A percentile compares a stretch with the other conserved stretches of the same genome.
phyloP scores from a whole-genome alignment of 2,113 vertebrate species.

The Charina bottae region DNA sequence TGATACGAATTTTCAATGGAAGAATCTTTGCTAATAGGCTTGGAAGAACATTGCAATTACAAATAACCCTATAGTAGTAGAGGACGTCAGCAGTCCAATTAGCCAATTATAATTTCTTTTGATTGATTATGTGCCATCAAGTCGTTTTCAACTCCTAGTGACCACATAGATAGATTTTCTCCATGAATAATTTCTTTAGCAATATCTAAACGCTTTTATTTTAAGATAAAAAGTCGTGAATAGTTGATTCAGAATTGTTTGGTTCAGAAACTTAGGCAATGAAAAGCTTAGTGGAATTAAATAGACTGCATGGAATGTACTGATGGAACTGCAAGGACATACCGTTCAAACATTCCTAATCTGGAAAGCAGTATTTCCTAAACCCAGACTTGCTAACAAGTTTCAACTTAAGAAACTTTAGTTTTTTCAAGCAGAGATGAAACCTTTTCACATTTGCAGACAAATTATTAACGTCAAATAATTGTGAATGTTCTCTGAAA shows the following conservation, averaged over 20 bases:
- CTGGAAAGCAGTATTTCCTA: not conserved
- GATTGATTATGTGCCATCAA: not conserved
- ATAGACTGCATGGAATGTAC: not conserved
- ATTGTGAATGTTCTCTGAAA: not conserved
- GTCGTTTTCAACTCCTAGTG: not conserved
- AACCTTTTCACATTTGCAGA: not conserved
- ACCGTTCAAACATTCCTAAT: not conserved
- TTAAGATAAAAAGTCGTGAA: not conserved
- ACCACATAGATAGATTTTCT: not conserved
- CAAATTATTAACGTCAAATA: not conserved
- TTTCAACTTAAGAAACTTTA: not conserved
- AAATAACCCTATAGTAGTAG: not conserved
- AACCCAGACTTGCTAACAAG: not conserved
- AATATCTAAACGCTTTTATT: not conserved
- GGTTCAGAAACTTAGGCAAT: not conserved
- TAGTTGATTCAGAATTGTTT: not conserved
- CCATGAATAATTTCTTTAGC: not conserved
- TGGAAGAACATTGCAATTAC: too few species aligned
- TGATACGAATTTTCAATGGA: too few species aligned
- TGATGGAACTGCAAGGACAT: not conserved
- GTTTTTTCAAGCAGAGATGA: not conserved
- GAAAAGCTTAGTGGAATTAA: not conserved
- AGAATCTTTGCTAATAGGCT: too few species aligned
- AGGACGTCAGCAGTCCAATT: not conserved
- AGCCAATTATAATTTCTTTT: not conserved